Evolutionary conservation across 1,140 invertebrate genomes (phyloP).

Genomic region (Mycetomoellerius zeteki): DNA sequence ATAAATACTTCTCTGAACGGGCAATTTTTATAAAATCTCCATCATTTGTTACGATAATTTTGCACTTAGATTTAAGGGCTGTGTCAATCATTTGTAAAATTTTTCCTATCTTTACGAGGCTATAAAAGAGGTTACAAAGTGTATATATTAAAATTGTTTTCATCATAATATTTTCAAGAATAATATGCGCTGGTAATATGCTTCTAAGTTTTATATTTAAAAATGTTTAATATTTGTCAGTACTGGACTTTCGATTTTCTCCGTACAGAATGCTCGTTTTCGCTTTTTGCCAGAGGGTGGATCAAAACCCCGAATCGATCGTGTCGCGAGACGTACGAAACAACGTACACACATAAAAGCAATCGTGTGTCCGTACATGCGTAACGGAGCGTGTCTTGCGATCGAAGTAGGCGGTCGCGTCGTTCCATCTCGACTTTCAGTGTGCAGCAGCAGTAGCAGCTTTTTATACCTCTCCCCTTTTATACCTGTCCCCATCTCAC

Average conservation of each 20-base stretch:
- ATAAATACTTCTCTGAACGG: not conserved
- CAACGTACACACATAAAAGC: not conserved
- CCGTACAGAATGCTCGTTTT: constrained; percentile 19
- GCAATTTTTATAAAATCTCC: not conserved
- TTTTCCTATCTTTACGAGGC: not conserved
- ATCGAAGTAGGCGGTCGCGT: constrained; percentile 74
- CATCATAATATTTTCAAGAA: not conserved
- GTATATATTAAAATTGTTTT: not conserved
- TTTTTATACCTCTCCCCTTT: constrained; percentile 69
- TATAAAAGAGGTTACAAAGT: not conserved
- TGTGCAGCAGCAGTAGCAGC: constrained; percentile 54
- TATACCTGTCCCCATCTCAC: constrained; percentile 70
- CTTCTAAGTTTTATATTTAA: not conserved
- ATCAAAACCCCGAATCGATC: constrained; percentile 60
- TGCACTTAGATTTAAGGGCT: not conserved
- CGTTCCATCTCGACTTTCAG: constrained; percentile 67
- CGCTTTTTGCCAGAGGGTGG: not conserved
- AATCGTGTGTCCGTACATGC: constrained; percentile 46
- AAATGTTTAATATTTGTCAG: not conserved
- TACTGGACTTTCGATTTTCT: constrained; percentile 22
- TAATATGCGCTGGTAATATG: not conserved
- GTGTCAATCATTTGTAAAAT: not conserved
- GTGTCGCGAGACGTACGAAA: constrained; percentile 52
- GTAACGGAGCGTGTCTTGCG: constrained; percentile 75
- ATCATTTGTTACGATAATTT: not conserved